phyloP scores from a whole-genome alignment of 2,113 vertebrate genomes.

The Ovis canadensis region DNA sequence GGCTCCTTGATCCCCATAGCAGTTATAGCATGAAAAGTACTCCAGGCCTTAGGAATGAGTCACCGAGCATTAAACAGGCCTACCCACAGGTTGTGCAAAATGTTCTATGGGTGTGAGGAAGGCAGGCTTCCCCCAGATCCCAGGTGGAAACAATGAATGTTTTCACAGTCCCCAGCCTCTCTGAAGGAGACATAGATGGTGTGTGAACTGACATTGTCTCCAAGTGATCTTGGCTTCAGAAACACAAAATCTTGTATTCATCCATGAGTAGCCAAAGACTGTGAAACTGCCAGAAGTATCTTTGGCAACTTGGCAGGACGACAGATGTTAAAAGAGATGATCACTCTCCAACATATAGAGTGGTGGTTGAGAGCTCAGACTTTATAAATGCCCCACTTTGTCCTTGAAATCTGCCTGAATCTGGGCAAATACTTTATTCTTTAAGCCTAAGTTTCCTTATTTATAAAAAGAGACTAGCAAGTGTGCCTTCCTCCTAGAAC shows the following conservation, averaged over 20 bases:
- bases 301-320: background rate
- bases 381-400: background rate
- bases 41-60: background rate
- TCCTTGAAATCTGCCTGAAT: background rate
- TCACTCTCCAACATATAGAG: background rate
- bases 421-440: background rate
- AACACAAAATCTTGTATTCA: background rate
- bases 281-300: background rate
- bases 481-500: background rate
- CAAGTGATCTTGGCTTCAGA: background rate
- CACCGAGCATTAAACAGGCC: background rate
- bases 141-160: background rate
- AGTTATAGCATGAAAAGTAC: background rate
- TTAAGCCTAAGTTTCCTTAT: background rate
- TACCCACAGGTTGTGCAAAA: background rate
- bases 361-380: background rate
- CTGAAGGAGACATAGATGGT: background rate
- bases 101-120: background rate
- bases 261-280: background rate
- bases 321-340: background rate
- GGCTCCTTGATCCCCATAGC: background rate
- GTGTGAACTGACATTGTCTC: background rate
- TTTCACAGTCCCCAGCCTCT: background rate
- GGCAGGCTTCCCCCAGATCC: background rate
- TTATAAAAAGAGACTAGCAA: background rate